Evolutionary conservation across 2,113 vertebrate genomes (phyloP).

Genomic region (Pterocles burchelli): DNA sequence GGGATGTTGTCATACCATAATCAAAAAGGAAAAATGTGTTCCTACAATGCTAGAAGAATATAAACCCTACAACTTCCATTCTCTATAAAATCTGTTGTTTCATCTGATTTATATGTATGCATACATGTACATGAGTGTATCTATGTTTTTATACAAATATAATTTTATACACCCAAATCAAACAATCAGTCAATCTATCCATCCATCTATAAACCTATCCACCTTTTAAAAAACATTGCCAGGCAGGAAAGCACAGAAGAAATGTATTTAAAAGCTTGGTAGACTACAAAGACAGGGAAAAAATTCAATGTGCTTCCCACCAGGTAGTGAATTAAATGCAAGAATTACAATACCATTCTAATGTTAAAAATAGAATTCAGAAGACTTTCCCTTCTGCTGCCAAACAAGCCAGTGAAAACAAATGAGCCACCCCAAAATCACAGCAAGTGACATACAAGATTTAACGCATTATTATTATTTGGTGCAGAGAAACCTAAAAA

Average conservation of each 20-base stretch:
- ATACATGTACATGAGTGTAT: neutral
- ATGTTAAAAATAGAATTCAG: neutral
- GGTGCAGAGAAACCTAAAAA: neutral
- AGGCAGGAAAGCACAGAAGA: neutral
- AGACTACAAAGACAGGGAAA: neutral
- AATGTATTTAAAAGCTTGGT: neutral
- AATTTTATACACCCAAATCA: neutral
- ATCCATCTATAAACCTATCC: neutral
- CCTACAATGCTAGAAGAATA: neutral
- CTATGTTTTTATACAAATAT: neutral
- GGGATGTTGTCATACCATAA: neutral
- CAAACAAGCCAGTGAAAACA: constrained; percentile 5
- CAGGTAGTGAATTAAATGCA: constrained; percentile 3
- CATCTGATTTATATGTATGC: neutral
- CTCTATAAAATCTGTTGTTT: neutral
- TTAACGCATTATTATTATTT: neutral
- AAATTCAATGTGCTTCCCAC: neutral
- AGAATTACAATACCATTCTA: neutral
- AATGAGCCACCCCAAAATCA: neutral
- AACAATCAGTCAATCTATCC: neutral
- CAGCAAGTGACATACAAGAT: neutral
- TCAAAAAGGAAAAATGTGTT: neutral
- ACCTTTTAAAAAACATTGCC: neutral
- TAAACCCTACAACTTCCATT: neutral
- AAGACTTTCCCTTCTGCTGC: neutral